Percentiles rank a stretch among this genome's conserved stretches.
These are phyloP conservation scores for Copsychus sechellarum DNA, from an alignment of 2,113 vertebrate species.

Conservation along the genomic window DNA sequence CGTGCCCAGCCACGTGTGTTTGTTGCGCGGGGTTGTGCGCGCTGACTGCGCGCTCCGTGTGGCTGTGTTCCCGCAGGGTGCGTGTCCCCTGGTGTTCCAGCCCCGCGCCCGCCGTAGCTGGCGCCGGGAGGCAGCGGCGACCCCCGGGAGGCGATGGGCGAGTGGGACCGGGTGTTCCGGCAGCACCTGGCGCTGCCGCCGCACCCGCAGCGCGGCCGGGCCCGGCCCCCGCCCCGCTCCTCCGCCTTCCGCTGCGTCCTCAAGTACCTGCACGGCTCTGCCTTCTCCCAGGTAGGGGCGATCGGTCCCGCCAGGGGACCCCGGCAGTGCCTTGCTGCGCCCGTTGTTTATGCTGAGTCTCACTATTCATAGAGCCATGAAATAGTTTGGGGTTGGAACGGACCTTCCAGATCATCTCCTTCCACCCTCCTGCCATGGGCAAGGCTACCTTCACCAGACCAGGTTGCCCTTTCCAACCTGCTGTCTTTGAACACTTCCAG, in stretches of 20 bases:
- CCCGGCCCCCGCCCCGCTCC: slow-evolving; percentile 51
- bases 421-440: background rate
- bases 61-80: background rate
- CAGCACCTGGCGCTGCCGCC: slow-evolving; percentile 72
- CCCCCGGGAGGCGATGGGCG: slow-evolving; percentile 17
- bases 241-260: slow-evolving; percentile 78
- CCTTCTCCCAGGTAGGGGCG: slow-evolving; percentile 76
- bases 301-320: background rate
- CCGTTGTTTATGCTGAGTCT: background rate
- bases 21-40: background rate
- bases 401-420: background rate
- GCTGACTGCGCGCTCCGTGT: background rate
- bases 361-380: background rate
- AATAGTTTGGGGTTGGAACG: background rate
- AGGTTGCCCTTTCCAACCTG: background rate
- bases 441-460: background rate
- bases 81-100: background rate
- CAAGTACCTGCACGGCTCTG: slow-evolving; percentile 71
- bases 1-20: background rate
- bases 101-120: background rate
- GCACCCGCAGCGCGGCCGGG: slow-evolving; percentile 71
- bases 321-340: fast-evolving
- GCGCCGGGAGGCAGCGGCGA: background rate
- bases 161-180: slow-evolving; percentile 78
- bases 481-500: background rate